phyloP scores from a whole-genome alignment of 2,113 vertebrate species.

The Solea solea region DNA sequence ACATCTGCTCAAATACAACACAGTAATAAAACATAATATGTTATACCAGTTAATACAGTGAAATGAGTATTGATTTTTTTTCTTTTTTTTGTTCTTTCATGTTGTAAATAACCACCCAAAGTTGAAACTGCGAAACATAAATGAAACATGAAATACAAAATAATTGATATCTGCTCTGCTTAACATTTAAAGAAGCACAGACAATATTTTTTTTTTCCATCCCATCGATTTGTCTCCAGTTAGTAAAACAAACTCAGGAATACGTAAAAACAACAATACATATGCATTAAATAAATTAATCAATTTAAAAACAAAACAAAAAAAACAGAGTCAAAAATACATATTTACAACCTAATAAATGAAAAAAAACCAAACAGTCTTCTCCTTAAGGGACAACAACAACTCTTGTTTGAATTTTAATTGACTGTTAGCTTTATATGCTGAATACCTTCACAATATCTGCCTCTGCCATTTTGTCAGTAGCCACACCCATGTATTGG shows the following conservation, averaged over 20 bases:
- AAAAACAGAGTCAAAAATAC: constrained; percentile 72
- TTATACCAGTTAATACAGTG: constrained; percentile 66
- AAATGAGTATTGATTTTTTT: constrained; percentile 60
- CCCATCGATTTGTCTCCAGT: constrained; percentile 63
- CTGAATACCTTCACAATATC: constrained; percentile 37
- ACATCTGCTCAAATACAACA: constrained; percentile 65
- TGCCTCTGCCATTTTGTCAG: constrained; percentile 5
- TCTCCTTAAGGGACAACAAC: constrained; percentile 47
- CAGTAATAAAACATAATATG: constrained; percentile 57
- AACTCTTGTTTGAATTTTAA: constrained; percentile 39
- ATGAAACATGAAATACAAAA: constrained; percentile 54
- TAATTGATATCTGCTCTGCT: constrained; percentile 32
- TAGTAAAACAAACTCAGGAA: constrained; percentile 72
- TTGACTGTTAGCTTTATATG: constrained; percentile 45
- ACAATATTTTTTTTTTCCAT: constrained; percentile 29
- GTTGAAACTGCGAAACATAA: constrained; percentile 55
- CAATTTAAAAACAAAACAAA: constrained; percentile 70
- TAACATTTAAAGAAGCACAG: constrained; percentile 54
- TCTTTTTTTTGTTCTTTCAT: not conserved
- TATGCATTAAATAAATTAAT: constrained; percentile 86
- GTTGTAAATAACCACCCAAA: constrained; percentile 55
- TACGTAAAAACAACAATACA: constrained; percentile 74
- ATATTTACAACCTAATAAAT: constrained; percentile 80
- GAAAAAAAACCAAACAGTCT: constrained; percentile 34
- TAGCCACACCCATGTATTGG: constrained; percentile 21